Evolutionary conservation across 1,140 invertebrate genomes (phyloP).

Genomic region (Drosophila nigrodunni): DNA sequence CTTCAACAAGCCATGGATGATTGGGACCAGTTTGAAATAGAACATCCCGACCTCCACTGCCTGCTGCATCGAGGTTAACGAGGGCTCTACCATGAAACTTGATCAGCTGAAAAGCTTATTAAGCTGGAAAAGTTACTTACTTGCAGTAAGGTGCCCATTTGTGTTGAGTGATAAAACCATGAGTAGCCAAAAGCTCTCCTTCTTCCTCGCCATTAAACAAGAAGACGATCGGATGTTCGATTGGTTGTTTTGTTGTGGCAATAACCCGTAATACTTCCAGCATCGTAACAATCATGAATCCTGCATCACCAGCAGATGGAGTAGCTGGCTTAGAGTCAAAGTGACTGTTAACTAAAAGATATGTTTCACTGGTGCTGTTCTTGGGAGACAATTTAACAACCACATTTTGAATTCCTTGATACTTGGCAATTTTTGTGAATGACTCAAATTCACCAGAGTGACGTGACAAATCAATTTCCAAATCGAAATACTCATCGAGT

Average conservation of each 20-base stretch:
- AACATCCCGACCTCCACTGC: constrained; percentile 95
- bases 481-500: constrained; percentile 46
- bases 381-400: constrained; percentile 89
- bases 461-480: constrained; percentile 82
- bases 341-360: constrained; percentile 96
- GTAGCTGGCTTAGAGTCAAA: constrained; percentile 95
- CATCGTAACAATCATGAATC: constrained; percentile 95
- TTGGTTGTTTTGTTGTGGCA: constrained; percentile 40
- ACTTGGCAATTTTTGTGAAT: constrained; percentile 88
- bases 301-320: constrained; percentile 89
- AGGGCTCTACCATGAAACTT: constrained; percentile 69
- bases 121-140: constrained; percentile 15
- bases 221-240: constrained; percentile 88
- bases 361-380: constrained; percentile 57
- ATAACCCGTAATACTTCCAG: constrained; percentile 89
- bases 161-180: constrained; percentile 92
- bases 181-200: constrained; percentile 87
- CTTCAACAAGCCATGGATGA: constrained; percentile 94
- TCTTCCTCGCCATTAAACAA: constrained; percentile 95
- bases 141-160: constrained; percentile 88
- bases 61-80: constrained; percentile 87
- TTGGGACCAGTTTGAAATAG: constrained; percentile 97
- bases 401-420: constrained; percentile 90
- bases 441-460: constrained; percentile 90
- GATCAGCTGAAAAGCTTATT: constrained; percentile 62